phyloP scores from a whole-genome alignment of 2,113 vertebrate genomes.

The Butastur rufipennis region DNA sequence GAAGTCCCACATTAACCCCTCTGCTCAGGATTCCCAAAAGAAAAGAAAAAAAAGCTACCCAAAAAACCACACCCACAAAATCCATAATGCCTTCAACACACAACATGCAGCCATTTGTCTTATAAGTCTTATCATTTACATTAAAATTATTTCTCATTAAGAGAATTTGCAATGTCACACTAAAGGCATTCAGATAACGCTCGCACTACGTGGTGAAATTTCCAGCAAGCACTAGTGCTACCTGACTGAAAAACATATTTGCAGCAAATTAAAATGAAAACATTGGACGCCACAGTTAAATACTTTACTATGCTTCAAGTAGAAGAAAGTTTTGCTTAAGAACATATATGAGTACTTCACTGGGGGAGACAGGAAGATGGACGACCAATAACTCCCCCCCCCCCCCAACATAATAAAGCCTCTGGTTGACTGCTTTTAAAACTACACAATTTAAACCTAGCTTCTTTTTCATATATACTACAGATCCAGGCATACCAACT shows the following conservation, averaged over 20 bases:
- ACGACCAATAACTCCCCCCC: too few species aligned
- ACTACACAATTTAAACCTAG: too few species aligned
- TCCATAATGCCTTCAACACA: neutral
- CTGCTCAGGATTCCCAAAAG: neutral
- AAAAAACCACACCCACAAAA: neutral
- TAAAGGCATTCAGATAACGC: conserved; percentile 22
- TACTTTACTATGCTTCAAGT: too few species aligned
- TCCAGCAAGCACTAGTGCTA: neutral
- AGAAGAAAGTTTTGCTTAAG: too few species aligned
- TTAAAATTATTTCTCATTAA: conserved; percentile 4
- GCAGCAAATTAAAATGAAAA: neutral
- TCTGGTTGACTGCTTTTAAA: too few species aligned
- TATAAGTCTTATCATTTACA: conserved; percentile 27
- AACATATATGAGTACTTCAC: too few species aligned
- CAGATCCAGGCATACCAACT: too few species aligned
- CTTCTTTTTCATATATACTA: too few species aligned
- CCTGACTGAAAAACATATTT: neutral
- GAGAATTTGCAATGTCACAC: neutral
- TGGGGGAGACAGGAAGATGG: too few species aligned
- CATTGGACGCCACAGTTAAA: neutral
- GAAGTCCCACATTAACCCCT: neutral
- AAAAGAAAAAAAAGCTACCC: neutral
- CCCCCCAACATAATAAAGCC: too few species aligned
- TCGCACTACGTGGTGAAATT: neutral
- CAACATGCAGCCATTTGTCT: neutral